phyloP scores from a whole-genome alignment of 2,113 vertebrate genomes.

The Clarias gariepinus region DNA sequence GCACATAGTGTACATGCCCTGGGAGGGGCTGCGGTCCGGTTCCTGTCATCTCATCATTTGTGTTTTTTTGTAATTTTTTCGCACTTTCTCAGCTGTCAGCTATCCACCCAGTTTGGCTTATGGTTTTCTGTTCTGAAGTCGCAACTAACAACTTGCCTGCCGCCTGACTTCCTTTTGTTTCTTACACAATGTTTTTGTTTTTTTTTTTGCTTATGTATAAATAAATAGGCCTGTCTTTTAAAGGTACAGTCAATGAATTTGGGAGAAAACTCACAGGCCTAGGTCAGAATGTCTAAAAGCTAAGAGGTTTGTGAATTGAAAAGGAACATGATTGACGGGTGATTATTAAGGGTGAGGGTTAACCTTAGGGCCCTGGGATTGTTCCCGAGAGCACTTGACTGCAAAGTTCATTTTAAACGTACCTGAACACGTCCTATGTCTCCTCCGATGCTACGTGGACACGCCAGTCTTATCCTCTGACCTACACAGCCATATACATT shows the following conservation, averaged over 20 bases:
- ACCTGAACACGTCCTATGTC: too few species aligned
- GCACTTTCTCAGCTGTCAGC: slow-evolving; percentile 13
- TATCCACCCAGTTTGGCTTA: slow-evolving; percentile 31
- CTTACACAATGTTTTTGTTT: not conserved
- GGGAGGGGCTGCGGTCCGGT: not conserved
- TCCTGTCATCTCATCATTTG: slow-evolving; percentile 10
- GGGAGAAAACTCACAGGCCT: not conserved
- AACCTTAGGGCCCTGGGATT: too few species aligned
- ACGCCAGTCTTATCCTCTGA: too few species aligned
- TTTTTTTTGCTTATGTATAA: not conserved
- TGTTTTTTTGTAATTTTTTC: not conserved
- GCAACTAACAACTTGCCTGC: not conserved
- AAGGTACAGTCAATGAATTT: not conserved
- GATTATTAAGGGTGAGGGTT: not conserved
- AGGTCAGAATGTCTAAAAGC: not conserved
- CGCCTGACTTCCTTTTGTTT: not conserved
- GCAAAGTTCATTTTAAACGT: too few species aligned
- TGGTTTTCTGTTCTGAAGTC: slow-evolving; percentile 52
- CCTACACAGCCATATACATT: too few species aligned
- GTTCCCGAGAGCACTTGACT: too few species aligned
- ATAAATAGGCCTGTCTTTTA: not conserved
- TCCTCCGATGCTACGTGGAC: too few species aligned
- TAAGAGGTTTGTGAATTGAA: not conserved
- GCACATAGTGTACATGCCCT: not conserved
- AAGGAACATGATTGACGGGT: not conserved